Evolutionary conservation across 2,113 vertebrate species (phyloP), one percentile per base, ranked within the genome.

Genomic region (Cervus canadensis): DNA sequence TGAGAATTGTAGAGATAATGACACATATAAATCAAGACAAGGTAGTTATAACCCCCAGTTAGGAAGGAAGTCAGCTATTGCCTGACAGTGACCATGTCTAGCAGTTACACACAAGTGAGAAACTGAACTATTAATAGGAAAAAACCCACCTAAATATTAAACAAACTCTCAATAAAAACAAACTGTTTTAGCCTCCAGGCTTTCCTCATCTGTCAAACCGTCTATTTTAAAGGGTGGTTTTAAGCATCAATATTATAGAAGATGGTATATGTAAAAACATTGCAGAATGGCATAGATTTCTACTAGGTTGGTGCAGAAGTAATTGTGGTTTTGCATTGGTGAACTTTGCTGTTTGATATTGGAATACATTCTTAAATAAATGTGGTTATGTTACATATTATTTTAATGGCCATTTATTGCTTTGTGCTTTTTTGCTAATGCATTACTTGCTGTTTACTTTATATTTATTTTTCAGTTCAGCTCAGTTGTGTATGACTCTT

Each of bases 81-180:
- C 25, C 50, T 48, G 7, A 83, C 23, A 64, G 26, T 64, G 45
- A 33, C 11, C 23, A 1, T 52, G 59, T 16, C n/a, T 81, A 57
- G n/a, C 11, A 91, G 45, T 16, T 87, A n/a, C 2, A 54, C 15
- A 43, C 3, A 64, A 97, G n/a, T 30, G 40, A 79, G 21, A 71
- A 96, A 94, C 12, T 56, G 16, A 83, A 93, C 36, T 79, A 45
- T 25, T 74, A 76, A 26, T 13, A 43, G 71, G 59, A 36, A 71
- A n/a, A 92, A 86, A 1, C 0, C 26, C 28, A 64, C 76, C 3
- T 79, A 40, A 95, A 88, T 54, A 45, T 60, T 40, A 57, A 74
- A 74, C 67, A 74, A 74, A 40, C 67, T 74, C 67, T 40, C 40
- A 74, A 76, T 93, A 96, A 40, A 94, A 79, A 43, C 52, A 56